phyloP scores from a whole-genome alignment of 1,140 invertebrate genomes.

The Drosophila kepulauana region DNA sequence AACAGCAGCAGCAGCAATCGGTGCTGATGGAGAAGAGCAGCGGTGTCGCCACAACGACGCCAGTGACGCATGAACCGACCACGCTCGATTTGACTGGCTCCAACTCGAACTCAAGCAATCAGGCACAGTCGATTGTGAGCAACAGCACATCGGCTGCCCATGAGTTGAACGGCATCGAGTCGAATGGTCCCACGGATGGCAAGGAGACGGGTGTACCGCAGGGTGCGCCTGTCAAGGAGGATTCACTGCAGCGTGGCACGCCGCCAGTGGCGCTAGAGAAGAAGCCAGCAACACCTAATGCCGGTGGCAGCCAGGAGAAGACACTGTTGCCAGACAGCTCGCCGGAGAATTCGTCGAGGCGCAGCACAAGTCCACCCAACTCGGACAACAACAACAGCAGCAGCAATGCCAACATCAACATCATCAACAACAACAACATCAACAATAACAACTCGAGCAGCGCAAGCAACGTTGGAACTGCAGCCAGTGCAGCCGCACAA shows the following conservation, averaged over 20 bases:
- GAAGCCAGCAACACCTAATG: conserved; percentile 66
- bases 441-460: conserved; percentile 24
- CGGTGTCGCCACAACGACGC: conserved; percentile 5
- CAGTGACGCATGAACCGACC: conserved; percentile 69
- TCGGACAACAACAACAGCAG: conserved; percentile 61
- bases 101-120: conserved; percentile 80
- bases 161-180: conserved; percentile 69
- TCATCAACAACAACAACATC: conserved; percentile 27
- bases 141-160: conserved; percentile 60
- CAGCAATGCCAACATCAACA: conserved; percentile 36
- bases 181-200: conserved; percentile 64
- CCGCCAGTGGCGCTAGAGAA: conserved; percentile 60
- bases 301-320: conserved; percentile 51
- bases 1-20: conserved; percentile 47
- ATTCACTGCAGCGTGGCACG: conserved; percentile 47
- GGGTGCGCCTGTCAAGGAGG: conserved; percentile 48
- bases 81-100: conserved; percentile 81
- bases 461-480: conserved; percentile 3
- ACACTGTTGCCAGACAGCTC: conserved; percentile 68
- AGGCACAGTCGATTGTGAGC: conserved; percentile 70
- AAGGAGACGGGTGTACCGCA: conserved; percentile 50
- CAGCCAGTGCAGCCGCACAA: conserved; percentile 22
- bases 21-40: conserved; percentile 60
- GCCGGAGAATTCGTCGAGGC: conserved; percentile 59
- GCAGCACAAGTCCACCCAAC: conserved; percentile 62